Evolutionary conservation across 2,113 vertebrate genomes (phyloP).

Genomic region (Sinosuthora webbiana): DNA sequence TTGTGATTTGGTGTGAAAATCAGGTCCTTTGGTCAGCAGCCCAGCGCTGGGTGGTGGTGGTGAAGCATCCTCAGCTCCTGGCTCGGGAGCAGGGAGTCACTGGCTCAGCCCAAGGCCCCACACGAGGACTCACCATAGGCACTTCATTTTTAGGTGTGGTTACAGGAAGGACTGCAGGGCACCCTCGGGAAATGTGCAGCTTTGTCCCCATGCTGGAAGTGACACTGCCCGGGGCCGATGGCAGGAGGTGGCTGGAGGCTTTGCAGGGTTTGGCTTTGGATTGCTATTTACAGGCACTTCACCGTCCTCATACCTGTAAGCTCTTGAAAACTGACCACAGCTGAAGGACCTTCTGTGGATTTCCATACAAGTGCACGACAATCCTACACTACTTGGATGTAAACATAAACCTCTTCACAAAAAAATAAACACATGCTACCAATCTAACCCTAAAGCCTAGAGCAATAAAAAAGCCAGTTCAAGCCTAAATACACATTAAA

Average conservation of each 20-base stretch:
- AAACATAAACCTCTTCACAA: conserved; percentile 54
- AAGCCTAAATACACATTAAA: conserved; percentile 33
- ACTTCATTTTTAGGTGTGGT: conserved; percentile 18
- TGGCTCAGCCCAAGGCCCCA: neutral
- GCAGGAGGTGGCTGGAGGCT: neutral
- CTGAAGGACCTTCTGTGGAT: neutral
- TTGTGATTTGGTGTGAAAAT: neutral
- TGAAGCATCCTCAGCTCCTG: neutral
- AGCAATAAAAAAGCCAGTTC: conserved; percentile 55
- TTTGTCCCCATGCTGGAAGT: neutral
- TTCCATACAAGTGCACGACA: neutral
- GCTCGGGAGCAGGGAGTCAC: neutral
- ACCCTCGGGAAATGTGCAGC: neutral
- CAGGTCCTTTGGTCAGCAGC: neutral
- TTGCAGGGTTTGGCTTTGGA: conserved; percentile 44
- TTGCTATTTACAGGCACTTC: conserved; percentile 59
- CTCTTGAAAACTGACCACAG: neutral
- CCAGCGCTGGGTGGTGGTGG: neutral
- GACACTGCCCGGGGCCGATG: neutral
- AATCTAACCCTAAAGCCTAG: conserved; percentile 19
- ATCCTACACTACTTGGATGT: neutral
- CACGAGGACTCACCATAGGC: neutral
- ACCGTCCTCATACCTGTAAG: neutral
- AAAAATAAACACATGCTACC: conserved; percentile 4
- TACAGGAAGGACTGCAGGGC: neutral